These are phyloP conservation scores for Eristalinus sepulchralis DNA, from an alignment of 2,888 invertebrate species.

Conservation along the genomic window DNA sequence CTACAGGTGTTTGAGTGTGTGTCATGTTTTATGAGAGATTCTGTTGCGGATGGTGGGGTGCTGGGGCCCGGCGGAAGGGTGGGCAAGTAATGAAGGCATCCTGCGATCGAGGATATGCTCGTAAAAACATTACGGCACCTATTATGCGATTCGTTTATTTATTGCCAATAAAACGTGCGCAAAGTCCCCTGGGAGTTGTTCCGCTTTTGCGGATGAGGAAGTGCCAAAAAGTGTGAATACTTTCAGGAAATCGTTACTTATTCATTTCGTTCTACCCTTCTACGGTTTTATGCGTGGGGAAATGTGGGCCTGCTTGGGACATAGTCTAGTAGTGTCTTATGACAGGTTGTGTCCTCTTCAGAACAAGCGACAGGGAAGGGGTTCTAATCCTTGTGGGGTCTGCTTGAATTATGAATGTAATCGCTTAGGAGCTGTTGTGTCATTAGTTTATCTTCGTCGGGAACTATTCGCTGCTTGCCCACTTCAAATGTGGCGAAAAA, in stretches of 20 bases:
- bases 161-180: slow-evolving; percentile 46
- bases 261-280: slow-evolving; percentile 3
- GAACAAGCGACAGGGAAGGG: background rate
- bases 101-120: slow-evolving; percentile 38
- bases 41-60: background rate
- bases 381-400: background rate
- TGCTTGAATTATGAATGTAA: background rate
- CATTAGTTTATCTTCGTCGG: background rate
- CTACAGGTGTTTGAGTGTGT: slow-evolving; percentile 49
- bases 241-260: slow-evolving; percentile 16
- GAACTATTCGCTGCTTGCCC: background rate
- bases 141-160: slow-evolving; percentile 48
- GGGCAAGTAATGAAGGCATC: slow-evolving; percentile 44
- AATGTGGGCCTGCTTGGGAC: background rate
- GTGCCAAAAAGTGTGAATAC: background rate
- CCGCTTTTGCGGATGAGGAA: background rate
- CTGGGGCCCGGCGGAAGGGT: background rate
- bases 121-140: slow-evolving; percentile 33
- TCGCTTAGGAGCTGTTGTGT: background rate
- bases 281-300: background rate
- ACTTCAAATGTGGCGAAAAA: background rate
- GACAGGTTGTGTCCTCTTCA: background rate
- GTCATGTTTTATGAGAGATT: background rate
- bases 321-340: background rate
- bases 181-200: background rate